Percentiles rank a stretch among this genome's conserved stretches.
Conservation (phyloP, 2,113 vertebrate species). For the Megalops atlanticus region DNA sequence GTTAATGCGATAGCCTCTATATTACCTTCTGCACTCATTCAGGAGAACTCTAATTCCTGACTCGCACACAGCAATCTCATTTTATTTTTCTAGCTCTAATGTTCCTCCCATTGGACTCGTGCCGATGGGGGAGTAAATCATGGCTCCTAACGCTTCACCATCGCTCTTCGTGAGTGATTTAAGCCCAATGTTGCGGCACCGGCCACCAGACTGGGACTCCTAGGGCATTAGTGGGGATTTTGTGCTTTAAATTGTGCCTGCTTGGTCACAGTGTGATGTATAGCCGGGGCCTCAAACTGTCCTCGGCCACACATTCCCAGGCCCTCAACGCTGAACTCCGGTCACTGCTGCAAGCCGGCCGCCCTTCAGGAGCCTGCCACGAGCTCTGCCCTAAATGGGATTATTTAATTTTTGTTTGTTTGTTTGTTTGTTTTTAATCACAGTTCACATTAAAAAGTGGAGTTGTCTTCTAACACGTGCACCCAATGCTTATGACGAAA, state of each 20-base stretch:
- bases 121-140: conserved; percentile 57
- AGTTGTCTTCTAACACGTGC: conserved; percentile 74
- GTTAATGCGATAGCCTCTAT: conserved; percentile 48
- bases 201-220: neutral
- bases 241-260: neutral
- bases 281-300: conserved; percentile 41
- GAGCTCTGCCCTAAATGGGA: neutral
- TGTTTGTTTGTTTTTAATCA: no score
- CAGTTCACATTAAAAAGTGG: conserved; percentile 77
- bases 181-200: neutral
- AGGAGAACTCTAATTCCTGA: conserved; percentile 38
- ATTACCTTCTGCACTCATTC: conserved; percentile 44
- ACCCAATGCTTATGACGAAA: conserved; percentile 76
- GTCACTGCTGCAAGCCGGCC: neutral
- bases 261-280: conserved; percentile 51
- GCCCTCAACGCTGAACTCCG: neutral
- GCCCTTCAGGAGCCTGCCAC: neutral
- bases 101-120: neutral
- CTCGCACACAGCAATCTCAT: conserved; percentile 41
- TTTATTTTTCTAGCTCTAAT: conserved; percentile 41
- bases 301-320: neutral
- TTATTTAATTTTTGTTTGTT: neutral
- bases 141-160: neutral
- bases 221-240: neutral
- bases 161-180: conserved; percentile 10